Evolutionary conservation across 2,113 vertebrate genomes (phyloP), one percentile per base, ranked within the genome.

Genomic region (Corythoichthys intestinalis): DNA sequence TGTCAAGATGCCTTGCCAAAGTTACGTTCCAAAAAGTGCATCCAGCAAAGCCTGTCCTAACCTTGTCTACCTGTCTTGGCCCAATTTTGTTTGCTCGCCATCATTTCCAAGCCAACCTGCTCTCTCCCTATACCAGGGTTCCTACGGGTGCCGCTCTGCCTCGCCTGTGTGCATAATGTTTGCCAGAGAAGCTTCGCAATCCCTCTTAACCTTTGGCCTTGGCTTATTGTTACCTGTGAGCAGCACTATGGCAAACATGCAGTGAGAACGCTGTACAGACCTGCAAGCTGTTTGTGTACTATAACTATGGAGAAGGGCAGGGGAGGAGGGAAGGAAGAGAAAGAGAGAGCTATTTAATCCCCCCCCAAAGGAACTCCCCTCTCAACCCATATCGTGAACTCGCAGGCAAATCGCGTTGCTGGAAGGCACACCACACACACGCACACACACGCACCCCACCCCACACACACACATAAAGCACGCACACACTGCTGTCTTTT

Each of bases 331-430:
- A 83, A 83, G 80, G 80, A 85, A 72, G 75, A 87, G 87, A 87
- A 86, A 88, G 76, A 86, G 79, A 82, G 88, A 92, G 87, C 88
- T 90, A 92, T 92, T 91, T 91, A 91, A 91, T 92, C 90, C 88
- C 83, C 91, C 61, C 92, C 90, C 91, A 92, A 87, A 92, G 91
- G 91, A 92, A 90, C 89, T 92, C 90, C 89, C 91, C 91, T 93
- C 89, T 91, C 89, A 91, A 92, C 91, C 90, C 88, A 80, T 90
- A 91, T 91, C 89, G 76, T 91, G 91, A 92, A 93, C 91, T 90
- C 79, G 85, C 89, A 92, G 90, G 91, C 89, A 91, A 92, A 91
- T 91, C 85, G 77, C 41, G 78, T 86, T 85, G 92, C 91, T 89
- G 81, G 80, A 80, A 90, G 91, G 89, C 88, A 90, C 87, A 88